Evolutionary conservation across 2,888 invertebrate species (phyloP).

Genomic region (Latheticus oryzae): DNA sequence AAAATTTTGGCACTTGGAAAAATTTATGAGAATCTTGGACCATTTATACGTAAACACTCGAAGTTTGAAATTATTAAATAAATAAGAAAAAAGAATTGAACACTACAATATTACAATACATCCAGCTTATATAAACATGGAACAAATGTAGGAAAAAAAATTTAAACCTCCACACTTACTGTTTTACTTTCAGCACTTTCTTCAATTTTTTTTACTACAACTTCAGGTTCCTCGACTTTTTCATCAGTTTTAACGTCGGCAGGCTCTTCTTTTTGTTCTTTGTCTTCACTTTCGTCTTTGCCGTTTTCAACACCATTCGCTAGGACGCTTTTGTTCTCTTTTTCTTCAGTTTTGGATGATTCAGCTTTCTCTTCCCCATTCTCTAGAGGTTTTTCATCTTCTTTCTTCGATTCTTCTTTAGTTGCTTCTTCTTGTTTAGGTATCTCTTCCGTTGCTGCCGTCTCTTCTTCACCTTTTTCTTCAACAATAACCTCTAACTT

Average conservation of each 20-base stretch:
- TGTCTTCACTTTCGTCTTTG: constrained; percentile 26
- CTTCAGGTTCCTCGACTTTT: constrained; percentile 59
- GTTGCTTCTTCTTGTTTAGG: constrained; percentile 32
- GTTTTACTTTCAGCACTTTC: constrained; percentile 53
- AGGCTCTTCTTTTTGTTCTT: constrained; percentile 31
- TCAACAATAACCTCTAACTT: constrained; percentile 15
- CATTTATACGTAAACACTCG: too few relatives aligned
- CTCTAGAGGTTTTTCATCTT: constrained; percentile 27
- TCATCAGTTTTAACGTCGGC: constrained; percentile 44
- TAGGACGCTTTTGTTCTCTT: constrained; percentile 65
- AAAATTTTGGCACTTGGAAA: constrained; percentile 50
- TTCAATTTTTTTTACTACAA: constrained; percentile 70
- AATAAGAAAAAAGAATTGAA: constrained; percentile 43
- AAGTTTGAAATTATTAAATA: constrained; percentile 38
- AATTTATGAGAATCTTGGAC: too few relatives aligned
- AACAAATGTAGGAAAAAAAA: constrained; percentile 38
- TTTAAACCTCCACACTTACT: constrained; percentile 54
- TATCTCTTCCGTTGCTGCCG: constrained; percentile 36
- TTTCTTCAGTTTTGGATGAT: constrained; percentile 56
- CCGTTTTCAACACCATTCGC: constrained; percentile 56
- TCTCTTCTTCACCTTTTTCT: constrained; percentile 25
- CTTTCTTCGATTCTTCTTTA: constrained; percentile 26
- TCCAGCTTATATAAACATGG: constrained; percentile 45
- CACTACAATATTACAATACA: constrained; percentile 51
- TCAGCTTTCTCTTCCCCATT: constrained; percentile 37